Evolutionary conservation across 1,140 invertebrate genomes (phyloP), one percentile per base, ranked within the genome.

Genomic region (Ceratina australensis): DNA sequence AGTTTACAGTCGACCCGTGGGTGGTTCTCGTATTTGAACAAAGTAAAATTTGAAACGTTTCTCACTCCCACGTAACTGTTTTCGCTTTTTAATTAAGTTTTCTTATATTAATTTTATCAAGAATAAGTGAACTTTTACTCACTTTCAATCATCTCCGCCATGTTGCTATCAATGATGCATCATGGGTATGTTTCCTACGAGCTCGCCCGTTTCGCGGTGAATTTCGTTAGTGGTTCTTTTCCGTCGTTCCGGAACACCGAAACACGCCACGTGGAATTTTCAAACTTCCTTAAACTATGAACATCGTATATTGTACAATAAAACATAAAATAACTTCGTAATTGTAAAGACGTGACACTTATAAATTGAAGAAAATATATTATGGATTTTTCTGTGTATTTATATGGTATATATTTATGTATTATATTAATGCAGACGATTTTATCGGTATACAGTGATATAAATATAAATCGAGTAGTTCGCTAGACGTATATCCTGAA

Each of bases 71-170:
- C 49, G 3, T 1, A 13, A 13, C 15, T 71, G 20, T 0, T 52
- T 72, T 59, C 49, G 3, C 8, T 12, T 65, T 57, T 50, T 54
- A 47, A 20, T 22, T 20, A 28, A n/a, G n/a, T 77, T 73, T 72
- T 54, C 61, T 71, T 72, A 33, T 74, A 24, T 81, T 80, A 89
- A 87, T 86, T 88, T 80, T 64, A 66, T 64, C 74, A 86, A 87
- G 81, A 86, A 87, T 86, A 81, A 81, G 71, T 75, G 28, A 78
- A 85, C 87, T 84, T 85, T 87, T 87, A 95, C 94, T 95, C 93
- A 95, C 94, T 95, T 95, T 95, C 94, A 93, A 94, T 94, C 93
- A 93, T 92, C 93, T 95, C 95, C 93, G 95, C 95, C 95, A 96
- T 96, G 92, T 95, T 95, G 94, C 93, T 92, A 92, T 93, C 88